phyloP scores from a whole-genome alignment of 2,113 vertebrate genomes.

The Oryzias woworae region DNA sequence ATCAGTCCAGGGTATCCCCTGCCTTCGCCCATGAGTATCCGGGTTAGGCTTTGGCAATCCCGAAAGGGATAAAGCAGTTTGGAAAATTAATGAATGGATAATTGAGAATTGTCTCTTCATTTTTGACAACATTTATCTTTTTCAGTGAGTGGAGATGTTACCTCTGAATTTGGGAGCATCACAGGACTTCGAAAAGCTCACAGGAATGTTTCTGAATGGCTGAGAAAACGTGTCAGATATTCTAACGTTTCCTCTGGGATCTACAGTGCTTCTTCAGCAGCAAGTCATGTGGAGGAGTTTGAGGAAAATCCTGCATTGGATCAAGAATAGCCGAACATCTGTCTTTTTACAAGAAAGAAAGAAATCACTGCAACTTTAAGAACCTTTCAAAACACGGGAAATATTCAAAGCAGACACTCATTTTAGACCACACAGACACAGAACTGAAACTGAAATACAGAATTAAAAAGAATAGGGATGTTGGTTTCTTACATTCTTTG shows the following conservation, averaged over 20 bases:
- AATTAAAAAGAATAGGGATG: too few species aligned
- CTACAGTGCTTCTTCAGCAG: neutral
- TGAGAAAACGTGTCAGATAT: neutral
- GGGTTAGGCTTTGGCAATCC: too few species aligned
- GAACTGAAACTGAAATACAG: too few species aligned
- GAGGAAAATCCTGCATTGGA: neutral
- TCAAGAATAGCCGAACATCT: neutral
- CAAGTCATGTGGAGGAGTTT: neutral
- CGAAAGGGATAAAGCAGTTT: too few species aligned
- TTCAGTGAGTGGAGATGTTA: neutral
- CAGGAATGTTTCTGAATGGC: slow-evolving; percentile 8
- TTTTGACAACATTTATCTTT: neutral
- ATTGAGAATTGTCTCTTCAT: too few species aligned
- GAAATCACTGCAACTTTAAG: neutral
- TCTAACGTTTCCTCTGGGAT: neutral
- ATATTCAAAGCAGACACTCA: neutral
- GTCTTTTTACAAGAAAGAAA: neutral
- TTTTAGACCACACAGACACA: neutral
- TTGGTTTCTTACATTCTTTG: too few species aligned
- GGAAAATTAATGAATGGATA: too few species aligned
- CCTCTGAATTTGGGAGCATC: neutral
- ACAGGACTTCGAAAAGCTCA: rapidly evolving
- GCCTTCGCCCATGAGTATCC: too few species aligned
- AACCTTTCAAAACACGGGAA: neutral
- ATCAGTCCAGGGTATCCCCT: too few species aligned